Evolutionary conservation across 1,140 invertebrate genomes (phyloP), one percentile per base, ranked within the genome.

Genomic region (Dreissena rostriformis): DNA sequence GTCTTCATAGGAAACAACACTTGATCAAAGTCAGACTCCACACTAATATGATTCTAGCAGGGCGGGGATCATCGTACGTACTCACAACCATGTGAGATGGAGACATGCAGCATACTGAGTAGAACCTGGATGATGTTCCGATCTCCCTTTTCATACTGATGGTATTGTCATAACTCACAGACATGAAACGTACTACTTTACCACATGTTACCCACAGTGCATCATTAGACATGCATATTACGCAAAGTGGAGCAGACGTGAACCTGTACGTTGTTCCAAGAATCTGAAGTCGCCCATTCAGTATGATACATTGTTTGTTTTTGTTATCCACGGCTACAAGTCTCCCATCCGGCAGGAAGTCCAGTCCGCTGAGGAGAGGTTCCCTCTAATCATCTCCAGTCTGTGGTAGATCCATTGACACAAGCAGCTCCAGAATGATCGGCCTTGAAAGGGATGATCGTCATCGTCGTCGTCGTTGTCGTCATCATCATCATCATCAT

Each of bases 301-400:
- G 55, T 12, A 73, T n/a, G n/a, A 73, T 24, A 24, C 19, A 53
- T 52, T 73, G 22, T 19, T 1, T 53, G 19, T 73, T 73, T n/a
- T 24, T 52, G 26, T 73, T 73, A 73, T 73, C 71, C 71, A 73
- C 71, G 19, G 49, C 71, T 12, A 53, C 71, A 0, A 73, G 71
- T 53, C 71, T 53, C 52, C 72, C 72, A 55, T 74, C 72, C 0
- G 72, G 19, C 22, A 74, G 22, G 24, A 74, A 74, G n/a, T 55
- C 71, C 51, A 73, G 12, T 29, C 67, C 67, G 7, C 29, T 49
- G 28, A 49, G 24, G 17, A 28, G n/a, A 19, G 67, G 67, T 15
- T 70, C 67, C 12, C n/a, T 39, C 29, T 17, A 5, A 70, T 70
- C 67, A 67, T 67, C 65, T 67, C 22, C 24, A 19, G 29, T 15